Base-by-base conservation (phyloP, 2,797 vertebrate species). In the Phyllotis vaccarum region DNA sequence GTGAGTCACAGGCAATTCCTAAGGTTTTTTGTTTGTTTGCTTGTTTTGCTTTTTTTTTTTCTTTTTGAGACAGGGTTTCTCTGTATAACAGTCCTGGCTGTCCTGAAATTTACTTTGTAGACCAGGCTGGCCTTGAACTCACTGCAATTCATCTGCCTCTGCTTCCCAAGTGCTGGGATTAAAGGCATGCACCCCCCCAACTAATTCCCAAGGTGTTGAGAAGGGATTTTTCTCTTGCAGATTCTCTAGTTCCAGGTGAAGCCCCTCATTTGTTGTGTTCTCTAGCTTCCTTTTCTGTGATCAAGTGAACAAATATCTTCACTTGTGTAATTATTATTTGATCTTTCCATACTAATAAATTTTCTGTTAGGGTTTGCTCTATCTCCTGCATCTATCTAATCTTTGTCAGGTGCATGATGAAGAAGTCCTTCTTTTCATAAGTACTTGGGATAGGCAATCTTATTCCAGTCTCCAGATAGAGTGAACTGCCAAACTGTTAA, bases 271-370 rank as follows among this genome's bases (percentile, higher is more conserved):
- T 12, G 49, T 60, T 91, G 19, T 85, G n/a, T 89, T 95, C 60
- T 95, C 27, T 40, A 22, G 64, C 49, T 95, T 93, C 58, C 27
- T 78, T 94, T 75, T 80, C 58, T 92, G 90, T 46, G 75, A 91
- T 95, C 22, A 49, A 93, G 52, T 93, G 37, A 40, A 80, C 87
- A 43, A 66, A 90, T 83, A 74, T 43, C 6, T 72, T 81, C 66
- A 79, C 92, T 95, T 89, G 78, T 95, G 14, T 81, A 95, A 78
- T 93, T 95, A 89, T 90, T 82, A 92, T 89, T 66, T 85, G 66
- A 52, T 89, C 91, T 95, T 80, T 85, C 49, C 85, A 46, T 6
- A 92, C 29, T 66, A 91, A 34, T 72, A 80, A 86, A 91, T 89
- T 95, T 21, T 81, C 19, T 74, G 31, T 14, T 34, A 54, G 82